phyloP scores from a whole-genome alignment of 2,113 vertebrate genomes.

The Craseonycteris thonglongyai region DNA sequence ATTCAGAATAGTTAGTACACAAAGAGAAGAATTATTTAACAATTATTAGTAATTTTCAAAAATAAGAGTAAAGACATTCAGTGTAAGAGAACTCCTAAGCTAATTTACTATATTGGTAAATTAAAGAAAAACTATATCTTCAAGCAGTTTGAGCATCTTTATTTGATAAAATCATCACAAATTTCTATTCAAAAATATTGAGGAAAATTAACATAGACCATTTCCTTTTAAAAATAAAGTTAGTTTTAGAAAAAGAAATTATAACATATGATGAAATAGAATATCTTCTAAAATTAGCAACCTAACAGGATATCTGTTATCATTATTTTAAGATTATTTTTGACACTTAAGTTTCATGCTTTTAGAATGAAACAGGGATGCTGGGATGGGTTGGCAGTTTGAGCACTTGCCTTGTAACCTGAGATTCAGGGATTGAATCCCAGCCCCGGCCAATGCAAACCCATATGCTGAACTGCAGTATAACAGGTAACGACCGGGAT shows the following conservation, averaged over 20 bases:
- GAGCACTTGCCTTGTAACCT: no score
- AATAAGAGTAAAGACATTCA: background rate
- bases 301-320: background rate
- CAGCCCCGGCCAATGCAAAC: no score
- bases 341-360: background rate
- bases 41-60: background rate
- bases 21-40: background rate
- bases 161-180: background rate
- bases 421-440: no score
- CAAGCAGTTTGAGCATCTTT: background rate
- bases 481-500: no score
- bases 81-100: background rate
- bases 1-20: background rate
- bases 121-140: background rate
- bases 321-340: background rate
- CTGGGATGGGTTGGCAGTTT: no score
- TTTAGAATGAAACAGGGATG: background rate
- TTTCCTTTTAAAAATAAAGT: background rate
- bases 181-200: background rate
- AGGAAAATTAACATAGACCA: background rate
- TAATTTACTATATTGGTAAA: background rate
- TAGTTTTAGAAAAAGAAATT: background rate
- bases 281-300: background rate
- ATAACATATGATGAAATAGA: background rate
- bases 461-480: no score